phyloP scores from a whole-genome alignment of 2,888 invertebrate species.

The Noctua fimbriata region DNA sequence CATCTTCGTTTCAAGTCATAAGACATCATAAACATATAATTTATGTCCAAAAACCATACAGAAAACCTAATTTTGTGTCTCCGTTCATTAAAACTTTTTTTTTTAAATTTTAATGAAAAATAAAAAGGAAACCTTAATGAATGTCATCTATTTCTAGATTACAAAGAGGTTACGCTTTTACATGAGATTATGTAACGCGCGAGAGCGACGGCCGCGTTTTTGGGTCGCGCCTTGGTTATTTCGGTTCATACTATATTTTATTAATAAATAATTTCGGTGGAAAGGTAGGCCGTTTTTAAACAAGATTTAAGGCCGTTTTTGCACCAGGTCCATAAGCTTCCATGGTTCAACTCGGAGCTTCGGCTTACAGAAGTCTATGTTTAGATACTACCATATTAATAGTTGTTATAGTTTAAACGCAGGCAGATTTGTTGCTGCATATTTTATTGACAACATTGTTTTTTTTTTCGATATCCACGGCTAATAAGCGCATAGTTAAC shows the following conservation, averaged over 20 bases:
- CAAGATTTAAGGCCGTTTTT: neutral
- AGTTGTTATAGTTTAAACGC: neutral
- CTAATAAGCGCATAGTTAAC: neutral
- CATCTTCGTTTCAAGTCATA: neutral
- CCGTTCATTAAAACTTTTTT: slow-evolving; percentile 10
- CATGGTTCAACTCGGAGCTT: neutral
- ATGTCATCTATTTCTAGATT: slow-evolving; percentile 40
- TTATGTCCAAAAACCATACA: neutral
- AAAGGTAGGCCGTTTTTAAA: slow-evolving; percentile 12
- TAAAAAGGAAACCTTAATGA: slow-evolving; percentile 25
- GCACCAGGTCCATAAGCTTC: neutral
- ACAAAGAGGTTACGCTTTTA: slow-evolving; percentile 34
- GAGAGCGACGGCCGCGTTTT: slow-evolving; percentile 42
- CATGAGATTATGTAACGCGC: slow-evolving; percentile 34
- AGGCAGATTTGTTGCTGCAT: neutral
- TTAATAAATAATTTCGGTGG: slow-evolving; percentile 42
- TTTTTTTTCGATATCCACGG: neutral
- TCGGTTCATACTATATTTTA: slow-evolving; percentile 43
- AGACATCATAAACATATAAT: neutral
- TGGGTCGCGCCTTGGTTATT: slow-evolving; percentile 44
- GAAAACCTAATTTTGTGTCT: slow-evolving; percentile 1
- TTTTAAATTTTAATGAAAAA: slow-evolving; percentile 13
- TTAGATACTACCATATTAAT: neutral
- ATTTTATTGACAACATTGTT: neutral
- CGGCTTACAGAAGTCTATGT: neutral